Conservation (phyloP, 35 echinoderm and acorn worm species). For the Lytechinus pictus region DNA sequence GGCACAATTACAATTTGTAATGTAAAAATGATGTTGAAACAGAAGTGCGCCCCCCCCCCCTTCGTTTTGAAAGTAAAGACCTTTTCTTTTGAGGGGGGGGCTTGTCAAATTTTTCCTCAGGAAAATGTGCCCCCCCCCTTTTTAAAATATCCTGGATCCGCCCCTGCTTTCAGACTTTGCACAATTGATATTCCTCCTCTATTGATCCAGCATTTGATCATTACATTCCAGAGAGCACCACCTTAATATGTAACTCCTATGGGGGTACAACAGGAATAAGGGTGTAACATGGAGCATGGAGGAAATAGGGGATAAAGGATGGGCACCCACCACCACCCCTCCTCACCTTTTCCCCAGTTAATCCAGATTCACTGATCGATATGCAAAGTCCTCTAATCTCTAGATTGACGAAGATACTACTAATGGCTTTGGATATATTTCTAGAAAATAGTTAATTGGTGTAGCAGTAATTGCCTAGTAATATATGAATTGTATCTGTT, state of each 20-base stretch:
- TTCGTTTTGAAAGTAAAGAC: too few species aligned
- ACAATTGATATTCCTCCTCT: not conserved
- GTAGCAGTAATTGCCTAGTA: not conserved
- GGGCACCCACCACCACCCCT: not conserved
- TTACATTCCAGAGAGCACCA: not conserved
- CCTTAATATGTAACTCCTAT: not conserved
- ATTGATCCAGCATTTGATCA: not conserved
- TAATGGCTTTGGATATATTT: not conserved
- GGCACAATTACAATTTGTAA: too few species aligned
- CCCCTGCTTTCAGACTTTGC: not conserved
- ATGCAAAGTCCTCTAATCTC: not conserved
- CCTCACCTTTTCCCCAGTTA: not conserved
- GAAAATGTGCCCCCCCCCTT: too few species aligned
- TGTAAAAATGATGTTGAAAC: too few species aligned
- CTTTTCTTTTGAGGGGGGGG: too few species aligned
- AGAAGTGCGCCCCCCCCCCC: too few species aligned
- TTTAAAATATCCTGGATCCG: too few species aligned
- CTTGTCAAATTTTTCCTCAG: too few species aligned
- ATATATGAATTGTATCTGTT: not conserved
- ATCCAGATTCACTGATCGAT: not conserved
- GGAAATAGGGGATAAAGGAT: not conserved
- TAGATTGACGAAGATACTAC: not conserved
- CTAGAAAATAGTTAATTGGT: not conserved
- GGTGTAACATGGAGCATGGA: not conserved
- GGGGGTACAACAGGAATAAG: not conserved